Conservation (phyloP, 2,797 vertebrate genomes). For the Platyrinchus mystaceus region DNA sequence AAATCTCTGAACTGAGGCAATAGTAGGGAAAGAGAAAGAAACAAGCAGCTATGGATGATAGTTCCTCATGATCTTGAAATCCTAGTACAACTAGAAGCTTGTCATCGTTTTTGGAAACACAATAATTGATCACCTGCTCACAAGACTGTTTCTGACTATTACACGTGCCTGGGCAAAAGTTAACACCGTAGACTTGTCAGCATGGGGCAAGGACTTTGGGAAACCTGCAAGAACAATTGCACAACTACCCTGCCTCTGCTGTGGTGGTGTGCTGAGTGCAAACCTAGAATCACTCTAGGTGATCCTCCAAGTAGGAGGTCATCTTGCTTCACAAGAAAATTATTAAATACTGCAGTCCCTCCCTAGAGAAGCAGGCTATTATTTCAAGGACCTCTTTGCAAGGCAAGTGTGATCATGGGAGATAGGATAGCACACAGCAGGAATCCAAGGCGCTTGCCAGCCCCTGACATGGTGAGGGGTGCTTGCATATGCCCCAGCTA, state of each 20-base stretch:
- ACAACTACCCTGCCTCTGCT: background rate
- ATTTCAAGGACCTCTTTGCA: background rate
- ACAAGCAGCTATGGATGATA: fast-evolving
- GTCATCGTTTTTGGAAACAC: background rate
- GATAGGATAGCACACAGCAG: background rate
- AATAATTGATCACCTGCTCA: background rate
- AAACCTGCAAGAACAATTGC: background rate
- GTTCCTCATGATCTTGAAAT: background rate
- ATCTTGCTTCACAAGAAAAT: background rate
- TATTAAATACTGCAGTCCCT: background rate
- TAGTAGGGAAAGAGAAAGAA: background rate
- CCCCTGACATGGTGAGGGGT: background rate
- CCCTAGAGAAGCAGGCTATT: background rate
- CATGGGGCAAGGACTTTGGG: background rate
- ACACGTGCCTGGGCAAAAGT: background rate
- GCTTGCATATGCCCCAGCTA: background rate
- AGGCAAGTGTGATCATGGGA: background rate
- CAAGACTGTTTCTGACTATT: background rate
- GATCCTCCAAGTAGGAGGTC: background rate
- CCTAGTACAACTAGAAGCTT: background rate
- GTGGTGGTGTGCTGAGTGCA: fast-evolving
- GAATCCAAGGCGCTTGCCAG: background rate
- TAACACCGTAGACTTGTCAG: background rate
- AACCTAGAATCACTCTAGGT: no score
- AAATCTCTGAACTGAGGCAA: background rate